A percentile compares a stretch with the other conserved stretches of the same genome.
These are phyloP conservation scores for Plebejus argus DNA, from an alignment of 2,888 invertebrate species.

Conservation along the genomic window DNA sequence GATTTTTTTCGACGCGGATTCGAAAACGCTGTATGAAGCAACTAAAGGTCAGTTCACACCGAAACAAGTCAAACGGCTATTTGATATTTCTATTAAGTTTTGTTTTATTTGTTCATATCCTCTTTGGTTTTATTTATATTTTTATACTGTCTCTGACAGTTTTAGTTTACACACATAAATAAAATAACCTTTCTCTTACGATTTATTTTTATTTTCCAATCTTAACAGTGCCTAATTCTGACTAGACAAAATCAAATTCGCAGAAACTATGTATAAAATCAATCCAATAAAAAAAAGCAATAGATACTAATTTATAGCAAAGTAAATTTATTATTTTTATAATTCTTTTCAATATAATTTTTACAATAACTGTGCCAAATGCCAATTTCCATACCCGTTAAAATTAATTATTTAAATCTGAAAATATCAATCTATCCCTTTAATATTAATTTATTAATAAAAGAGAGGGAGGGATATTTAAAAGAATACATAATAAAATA, in stretches of 20 bases:
- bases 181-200: not conserved
- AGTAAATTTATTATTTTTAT: not conserved
- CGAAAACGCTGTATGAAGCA: not conserved
- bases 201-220: constrained; percentile 1
- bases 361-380: not conserved
- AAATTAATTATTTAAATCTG: no score
- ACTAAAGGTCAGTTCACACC: not conserved
- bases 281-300: constrained; percentile 11
- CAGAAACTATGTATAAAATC: not conserved
- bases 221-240: constrained; percentile 1
- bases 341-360: not conserved
- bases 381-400: not conserved
- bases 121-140: no score
- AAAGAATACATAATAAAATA: not conserved
- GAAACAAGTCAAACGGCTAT: no score
- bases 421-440: no score
- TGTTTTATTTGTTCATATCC: no score
- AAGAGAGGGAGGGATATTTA: not conserved
- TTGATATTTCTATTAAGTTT: no score
- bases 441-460: no score
- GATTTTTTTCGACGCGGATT: not conserved
- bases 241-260: not conserved
- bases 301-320: not conserved
- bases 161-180: not conserved
- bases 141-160: not conserved